Base-by-base conservation (phyloP, 2,888 invertebrate genomes). In the Plagodis dolabraria region DNA sequence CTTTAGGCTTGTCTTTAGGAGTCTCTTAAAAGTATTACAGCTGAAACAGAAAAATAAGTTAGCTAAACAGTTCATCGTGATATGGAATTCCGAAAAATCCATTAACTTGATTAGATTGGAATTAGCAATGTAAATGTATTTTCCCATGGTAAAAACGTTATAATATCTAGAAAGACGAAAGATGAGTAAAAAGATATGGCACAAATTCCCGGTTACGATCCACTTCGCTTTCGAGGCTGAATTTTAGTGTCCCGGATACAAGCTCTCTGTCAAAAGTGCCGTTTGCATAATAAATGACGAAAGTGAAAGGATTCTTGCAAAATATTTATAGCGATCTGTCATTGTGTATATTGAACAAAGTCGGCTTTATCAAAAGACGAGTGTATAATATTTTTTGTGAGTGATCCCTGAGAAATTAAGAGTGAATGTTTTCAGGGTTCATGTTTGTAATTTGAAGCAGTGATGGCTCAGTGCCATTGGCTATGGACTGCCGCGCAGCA, bases 261-360 rank as follows among this genome's bases (percentile, higher is more conserved):
- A 49, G 33, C 48, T 40, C 22, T 22, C 22, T 46, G 35, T 35
- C 53, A 58, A 57, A 57, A 58, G 49, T 46, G 48, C 38, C 38
- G 53, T 58, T 58, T 58, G 46, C 53, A 58, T 58, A 53, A 53
- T 53, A 58, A 35, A 58, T 58, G 58, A 35, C 45, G 44, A 40
- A 53, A 58, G 42, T 53, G 48, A 47, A 53, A 48, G 40, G 42
- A 53, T 53, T 40, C 38, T n/a, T 34, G 34, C 34, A 51, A 12
- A 44, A 35, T 51, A 35, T 50, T 42, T 50, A 43, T 42, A 10
- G 33, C 40, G 8, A 11, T 10, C n/a, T 33, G 50, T 6, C 7
- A 36, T 36, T 36, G 7, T 7, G 36, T 36, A 11, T n/a, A n/a
- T 34, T 9, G 34, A 34, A 22, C 33, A 42, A 43, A 10, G 22